Evolutionary conservation across 2,797 vertebrate species (phyloP).

Genomic region (Epinephelus coioides): DNA sequence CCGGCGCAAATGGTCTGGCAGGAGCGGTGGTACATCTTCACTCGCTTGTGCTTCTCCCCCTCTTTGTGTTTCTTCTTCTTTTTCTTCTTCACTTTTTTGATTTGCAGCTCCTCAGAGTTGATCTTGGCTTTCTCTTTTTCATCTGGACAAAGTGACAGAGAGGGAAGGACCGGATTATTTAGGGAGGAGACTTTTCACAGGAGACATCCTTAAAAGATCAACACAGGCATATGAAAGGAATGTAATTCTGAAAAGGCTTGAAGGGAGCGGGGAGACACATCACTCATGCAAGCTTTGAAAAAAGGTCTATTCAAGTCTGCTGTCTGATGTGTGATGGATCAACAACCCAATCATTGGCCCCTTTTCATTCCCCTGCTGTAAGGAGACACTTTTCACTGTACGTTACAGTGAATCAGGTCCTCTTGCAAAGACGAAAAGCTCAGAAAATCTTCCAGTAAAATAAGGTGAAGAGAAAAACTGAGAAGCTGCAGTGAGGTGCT

Average conservation of each 20-base stretch:
- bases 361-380: conserved; percentile 9
- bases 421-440: background rate
- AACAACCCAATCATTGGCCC: conserved; percentile 11
- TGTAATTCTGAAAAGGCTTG: background rate
- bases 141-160: conserved; percentile 79
- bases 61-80: conserved; percentile 99
- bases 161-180: background rate
- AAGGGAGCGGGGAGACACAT: background rate
- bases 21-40: conserved; percentile 97
- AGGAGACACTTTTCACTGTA: conserved; percentile 12
- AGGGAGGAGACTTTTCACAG: background rate
- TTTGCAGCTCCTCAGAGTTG: conserved; percentile 92
- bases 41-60: conserved; percentile 94
- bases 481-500: background rate
- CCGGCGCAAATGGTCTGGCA: conserved; percentile 95
- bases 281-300: conserved; percentile 10
- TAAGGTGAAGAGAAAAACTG: background rate
- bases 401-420: conserved; percentile 1
- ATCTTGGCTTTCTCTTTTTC: conserved; percentile 92
- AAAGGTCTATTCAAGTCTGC: conserved; percentile 14
- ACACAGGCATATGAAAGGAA: conserved; percentile 6
- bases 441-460: background rate
- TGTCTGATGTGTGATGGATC: conserved; percentile 20
- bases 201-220: background rate
- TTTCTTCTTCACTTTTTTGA: conserved; percentile 99